phyloP scores from a whole-genome alignment of 2,797 vertebrate species.

The Galago senegalensis region DNA sequence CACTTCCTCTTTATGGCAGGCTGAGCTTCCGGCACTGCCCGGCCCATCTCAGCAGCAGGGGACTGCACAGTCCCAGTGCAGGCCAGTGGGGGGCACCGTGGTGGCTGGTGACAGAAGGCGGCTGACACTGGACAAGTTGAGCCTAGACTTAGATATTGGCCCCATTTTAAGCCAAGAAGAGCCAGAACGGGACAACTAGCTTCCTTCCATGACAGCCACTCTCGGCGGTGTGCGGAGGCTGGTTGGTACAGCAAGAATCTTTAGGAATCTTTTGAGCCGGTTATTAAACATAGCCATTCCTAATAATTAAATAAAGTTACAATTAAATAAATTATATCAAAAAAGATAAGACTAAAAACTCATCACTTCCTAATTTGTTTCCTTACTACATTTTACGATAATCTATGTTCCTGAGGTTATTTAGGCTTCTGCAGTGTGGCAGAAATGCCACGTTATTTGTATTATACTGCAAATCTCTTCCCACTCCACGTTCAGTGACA shows the following conservation, averaged over 20 bases:
- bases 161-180: background rate
- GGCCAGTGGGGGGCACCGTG: too few species aligned
- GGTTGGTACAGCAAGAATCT: background rate
- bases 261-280: background rate
- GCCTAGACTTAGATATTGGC: background rate
- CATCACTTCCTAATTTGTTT: background rate
- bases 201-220: background rate
- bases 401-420: background rate
- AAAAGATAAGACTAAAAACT: background rate
- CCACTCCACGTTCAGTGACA: background rate
- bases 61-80: background rate
- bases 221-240: accelerated
- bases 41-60: background rate
- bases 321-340: background rate
- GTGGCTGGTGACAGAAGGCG: background rate
- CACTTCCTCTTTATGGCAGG: constrained; percentile 45
- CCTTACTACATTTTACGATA: background rate
- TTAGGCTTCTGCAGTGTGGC: background rate
- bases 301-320: background rate
- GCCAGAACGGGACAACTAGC: background rate
- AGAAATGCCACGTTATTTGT: background rate
- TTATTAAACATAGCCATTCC: background rate
- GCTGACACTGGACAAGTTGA: background rate
- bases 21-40: background rate
- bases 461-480: background rate